Conservation (phyloP, 2,888 invertebrate species). For the Portevinia maculata region DNA sequence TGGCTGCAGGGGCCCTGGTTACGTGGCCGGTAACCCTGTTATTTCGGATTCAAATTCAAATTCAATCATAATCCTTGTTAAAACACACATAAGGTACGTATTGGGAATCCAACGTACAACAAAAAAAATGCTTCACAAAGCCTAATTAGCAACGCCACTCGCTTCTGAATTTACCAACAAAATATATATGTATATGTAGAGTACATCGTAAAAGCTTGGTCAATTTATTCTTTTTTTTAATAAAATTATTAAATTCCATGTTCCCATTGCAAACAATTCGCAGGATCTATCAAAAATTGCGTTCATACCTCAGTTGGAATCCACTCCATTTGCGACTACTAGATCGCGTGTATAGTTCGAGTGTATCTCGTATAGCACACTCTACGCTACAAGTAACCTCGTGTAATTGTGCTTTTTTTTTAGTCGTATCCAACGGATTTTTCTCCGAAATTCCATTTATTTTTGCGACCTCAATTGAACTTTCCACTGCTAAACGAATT, state of each 20-base stretch:
- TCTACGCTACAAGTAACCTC: slow-evolving; percentile 29
- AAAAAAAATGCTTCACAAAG: no score
- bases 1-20: no score
- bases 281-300: background rate
- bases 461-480: slow-evolving; percentile 64
- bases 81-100: no score
- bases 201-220: background rate
- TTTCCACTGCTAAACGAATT: slow-evolving; percentile 63
- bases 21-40: no score
- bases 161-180: no score
- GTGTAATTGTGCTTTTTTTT: slow-evolving; percentile 58
- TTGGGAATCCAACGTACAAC: no score
- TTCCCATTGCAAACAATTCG: slow-evolving; percentile 51
- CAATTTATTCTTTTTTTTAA: background rate
- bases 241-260: slow-evolving; percentile 37
- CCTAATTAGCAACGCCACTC: no score
- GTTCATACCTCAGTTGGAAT: slow-evolving; percentile 1
- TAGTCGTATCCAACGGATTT: slow-evolving; percentile 7
- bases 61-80: no score
- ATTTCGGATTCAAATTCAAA: no score
- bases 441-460: slow-evolving; percentile 13
- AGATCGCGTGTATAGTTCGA: slow-evolving; percentile 38
- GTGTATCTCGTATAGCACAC: slow-evolving; percentile 59
- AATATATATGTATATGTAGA: background rate
- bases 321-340: slow-evolving; percentile 15